These are phyloP conservation scores for Nansenia antarctica DNA, from an alignment of 2,113 vertebrate species.

Conservation along the genomic window DNA sequence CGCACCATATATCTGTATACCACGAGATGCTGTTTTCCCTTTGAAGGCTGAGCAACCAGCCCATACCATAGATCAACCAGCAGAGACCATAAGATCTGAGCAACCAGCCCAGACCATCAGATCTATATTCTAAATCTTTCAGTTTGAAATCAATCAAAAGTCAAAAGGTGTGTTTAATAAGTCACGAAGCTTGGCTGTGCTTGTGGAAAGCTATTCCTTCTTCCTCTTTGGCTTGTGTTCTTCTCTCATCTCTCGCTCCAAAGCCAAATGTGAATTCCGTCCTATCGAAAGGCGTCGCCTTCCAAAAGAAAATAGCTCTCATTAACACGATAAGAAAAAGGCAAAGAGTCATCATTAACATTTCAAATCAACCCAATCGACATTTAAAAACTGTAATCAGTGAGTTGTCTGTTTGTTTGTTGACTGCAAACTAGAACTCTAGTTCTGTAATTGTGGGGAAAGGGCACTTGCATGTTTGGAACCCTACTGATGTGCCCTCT, in stretches of 20 bases:
- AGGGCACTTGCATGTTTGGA: conserved; percentile 48
- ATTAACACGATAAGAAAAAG: too few species aligned
- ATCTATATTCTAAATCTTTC: background rate
- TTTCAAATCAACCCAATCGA: conserved; percentile 25
- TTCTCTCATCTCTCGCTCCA: background rate
- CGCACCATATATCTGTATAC: too few species aligned
- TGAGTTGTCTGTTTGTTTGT: conserved; percentile 28
- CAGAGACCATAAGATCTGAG: too few species aligned
- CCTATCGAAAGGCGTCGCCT: background rate
- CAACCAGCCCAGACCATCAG: background rate
- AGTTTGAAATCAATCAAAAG: background rate
- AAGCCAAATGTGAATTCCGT: background rate
- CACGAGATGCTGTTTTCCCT: background rate
- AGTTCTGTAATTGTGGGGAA: conserved; percentile 35
- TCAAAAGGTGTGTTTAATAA: background rate
- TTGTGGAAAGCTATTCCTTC: background rate
- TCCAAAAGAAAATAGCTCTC: background rate
- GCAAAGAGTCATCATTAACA: conserved; percentile 21
- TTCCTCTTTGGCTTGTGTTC: background rate
- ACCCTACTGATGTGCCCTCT: conserved; percentile 15
- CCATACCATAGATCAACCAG: too few species aligned
- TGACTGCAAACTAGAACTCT: too few species aligned
- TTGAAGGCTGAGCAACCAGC: background rate
- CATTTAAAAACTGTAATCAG: conserved; percentile 15
- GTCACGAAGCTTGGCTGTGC: background rate